Base-by-base conservation (phyloP, 2,113 vertebrate species). In the Setophaga kirtlandii region DNA sequence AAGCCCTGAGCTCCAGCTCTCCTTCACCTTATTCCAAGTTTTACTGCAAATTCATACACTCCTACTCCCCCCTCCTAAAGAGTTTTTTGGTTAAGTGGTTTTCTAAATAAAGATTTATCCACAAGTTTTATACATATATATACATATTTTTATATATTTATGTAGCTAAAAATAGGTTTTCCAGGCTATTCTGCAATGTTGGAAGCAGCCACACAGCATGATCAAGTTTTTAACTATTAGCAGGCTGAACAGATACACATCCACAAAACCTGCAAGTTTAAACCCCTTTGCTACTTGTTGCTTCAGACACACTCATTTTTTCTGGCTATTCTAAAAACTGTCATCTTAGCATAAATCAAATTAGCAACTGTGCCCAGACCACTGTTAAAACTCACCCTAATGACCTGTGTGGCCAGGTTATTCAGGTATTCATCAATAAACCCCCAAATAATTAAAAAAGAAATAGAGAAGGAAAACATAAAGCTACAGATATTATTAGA, bases 101-200 rank as follows among this genome's bases (percentile, higher is more conserved):
- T 96, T 94, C 77, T 93, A 93, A 91, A 81, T 69, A 68, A 80
- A 94, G 50, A 83, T 21, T 84, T 70, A 47, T 77, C 39, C 64
- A 73, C 5, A 1, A 44, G 49, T 56, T 75, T 59, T 86, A 27
- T 62, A 37, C 7, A 15, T 18, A 30, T 18, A 81, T 30, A 68
- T 9, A 31, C 2, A 28, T 5, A 31, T 27, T 76, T 83, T 79
- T 64, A 49, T 79, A 22, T 56, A 79, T 49, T 79, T 71, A 23
- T 49, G 49, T 27, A 14, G 17, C 33, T 9, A 89, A 46, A 83
- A 83, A 67, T 50, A 71, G 68, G 11, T 82, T 90, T 96, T 94
- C 75, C 91, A 94, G 44, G 63, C 25, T 85, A 59, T 58, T 87
- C 70, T 44, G 30, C 44, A 79, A 42, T 59, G 85, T 74, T 74